phyloP scores from a whole-genome alignment of 2,888 invertebrate genomes.

The Meghimatium bilineatum region DNA sequence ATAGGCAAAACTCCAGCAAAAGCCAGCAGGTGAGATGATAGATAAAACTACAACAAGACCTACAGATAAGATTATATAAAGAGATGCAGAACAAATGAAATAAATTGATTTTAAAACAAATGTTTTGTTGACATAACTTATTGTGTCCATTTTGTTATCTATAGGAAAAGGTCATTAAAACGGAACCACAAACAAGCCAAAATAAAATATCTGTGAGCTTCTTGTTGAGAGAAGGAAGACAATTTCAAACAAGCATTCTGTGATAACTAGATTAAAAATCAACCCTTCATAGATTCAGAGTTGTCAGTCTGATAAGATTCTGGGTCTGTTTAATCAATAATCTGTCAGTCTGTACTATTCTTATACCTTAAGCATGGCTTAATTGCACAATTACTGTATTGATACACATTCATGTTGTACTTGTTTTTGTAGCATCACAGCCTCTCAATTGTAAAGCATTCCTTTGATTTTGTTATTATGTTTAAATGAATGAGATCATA shows the following conservation, averaged over 20 bases:
- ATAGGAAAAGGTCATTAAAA: neutral
- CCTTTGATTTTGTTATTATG: conserved; percentile 21
- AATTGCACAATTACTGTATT: neutral
- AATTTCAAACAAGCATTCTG: neutral
- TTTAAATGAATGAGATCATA: neutral
- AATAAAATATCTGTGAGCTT: neutral
- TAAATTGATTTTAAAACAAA: neutral
- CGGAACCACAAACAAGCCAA: neutral
- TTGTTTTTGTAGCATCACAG: neutral
- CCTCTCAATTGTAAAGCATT: conserved; percentile 30
- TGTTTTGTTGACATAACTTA: neutral
- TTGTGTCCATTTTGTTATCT: neutral
- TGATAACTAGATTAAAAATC: conserved; percentile 26
- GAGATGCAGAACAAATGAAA: neutral
- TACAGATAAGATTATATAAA: no score
- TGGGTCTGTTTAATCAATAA: neutral
- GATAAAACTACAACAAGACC: no score
- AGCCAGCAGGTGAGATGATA: no score
- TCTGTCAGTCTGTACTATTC: conserved; percentile 31
- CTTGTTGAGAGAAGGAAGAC: neutral
- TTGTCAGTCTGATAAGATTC: conserved; percentile 11
- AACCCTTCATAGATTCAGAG: neutral
- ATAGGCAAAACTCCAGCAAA: no score
- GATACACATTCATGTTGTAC: neutral
- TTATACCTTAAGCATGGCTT: neutral